phyloP scores from a whole-genome alignment of 2,888 invertebrate species.

The Chloroclysta siterata region DNA sequence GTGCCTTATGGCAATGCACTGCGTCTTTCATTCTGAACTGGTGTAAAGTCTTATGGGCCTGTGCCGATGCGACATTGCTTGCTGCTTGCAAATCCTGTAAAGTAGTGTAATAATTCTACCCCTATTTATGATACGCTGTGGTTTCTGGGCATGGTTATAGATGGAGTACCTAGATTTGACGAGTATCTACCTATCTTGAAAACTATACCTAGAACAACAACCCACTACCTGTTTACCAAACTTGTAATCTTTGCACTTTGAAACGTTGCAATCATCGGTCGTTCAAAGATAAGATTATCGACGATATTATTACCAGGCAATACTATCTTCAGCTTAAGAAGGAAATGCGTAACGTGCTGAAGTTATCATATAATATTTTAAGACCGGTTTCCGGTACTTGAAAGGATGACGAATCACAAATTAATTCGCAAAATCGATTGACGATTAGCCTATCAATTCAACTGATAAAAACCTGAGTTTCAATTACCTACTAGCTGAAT shows the following conservation, averaged over 20 bases:
- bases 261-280: not conserved
- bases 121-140: no score
- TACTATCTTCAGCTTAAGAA: not conserved
- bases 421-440: not conserved
- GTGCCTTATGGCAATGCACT: no score
- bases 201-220: no score
- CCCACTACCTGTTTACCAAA: not conserved
- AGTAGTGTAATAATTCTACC: no score
- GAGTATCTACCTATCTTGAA: not conserved
- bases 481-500: not conserved
- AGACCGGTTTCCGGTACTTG: not conserved
- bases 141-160: no score
- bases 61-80: no score
- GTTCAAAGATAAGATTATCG: not conserved
- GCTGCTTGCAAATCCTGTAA: no score
- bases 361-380: no score
- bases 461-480: not conserved
- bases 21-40: no score
- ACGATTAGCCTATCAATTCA: not conserved
- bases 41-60: no score
- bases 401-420: not conserved
- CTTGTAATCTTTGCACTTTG: not conserved
- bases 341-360: not conserved
- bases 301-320: not conserved
- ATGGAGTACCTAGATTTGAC: no score